phyloP scores from a whole-genome alignment of 2,888 invertebrate genomes.

The Eumerus sabulonum region DNA sequence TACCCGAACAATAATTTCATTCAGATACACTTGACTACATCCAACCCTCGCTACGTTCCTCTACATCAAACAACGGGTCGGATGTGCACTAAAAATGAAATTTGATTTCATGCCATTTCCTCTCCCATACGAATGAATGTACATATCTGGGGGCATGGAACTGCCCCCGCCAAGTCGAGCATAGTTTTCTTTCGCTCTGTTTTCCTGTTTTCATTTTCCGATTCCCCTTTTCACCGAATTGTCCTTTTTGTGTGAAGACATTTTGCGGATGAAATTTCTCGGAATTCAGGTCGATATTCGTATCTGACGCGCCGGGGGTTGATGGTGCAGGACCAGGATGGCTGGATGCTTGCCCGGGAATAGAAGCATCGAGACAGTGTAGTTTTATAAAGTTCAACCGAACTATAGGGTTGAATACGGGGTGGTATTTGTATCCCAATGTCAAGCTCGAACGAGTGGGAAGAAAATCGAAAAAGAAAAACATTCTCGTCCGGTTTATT shows the following conservation, averaged over 20 bases:
- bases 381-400: slow-evolving; percentile 4
- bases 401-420: slow-evolving; percentile 9
- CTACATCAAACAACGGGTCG: too few relatives aligned
- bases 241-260: slow-evolving; percentile 45
- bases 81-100: too few relatives aligned
- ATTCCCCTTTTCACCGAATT: slow-evolving; percentile 7
- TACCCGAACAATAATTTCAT: slow-evolving; percentile 43
- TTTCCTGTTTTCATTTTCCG: slow-evolving; percentile 16
- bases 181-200: slow-evolving; percentile 16
- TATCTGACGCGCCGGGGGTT: not conserved
- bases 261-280: slow-evolving; percentile 64
- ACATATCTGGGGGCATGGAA: too few relatives aligned
- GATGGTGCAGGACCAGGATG: slow-evolving; percentile 4
- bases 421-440: slow-evolving; percentile 16
- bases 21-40: slow-evolving; percentile 33
- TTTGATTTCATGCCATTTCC: too few relatives aligned
- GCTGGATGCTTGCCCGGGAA: not conserved
- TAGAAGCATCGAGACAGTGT: slow-evolving; percentile 12
- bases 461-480: slow-evolving; percentile 9
- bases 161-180: too few relatives aligned
- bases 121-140: too few relatives aligned
- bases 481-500: slow-evolving; percentile 5
- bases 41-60: slow-evolving; percentile 4
- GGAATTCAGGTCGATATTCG: slow-evolving; percentile 60
- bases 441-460: not conserved